Base-by-base conservation (phyloP, 2,888 invertebrate species). In the Celastrina argiolus region DNA sequence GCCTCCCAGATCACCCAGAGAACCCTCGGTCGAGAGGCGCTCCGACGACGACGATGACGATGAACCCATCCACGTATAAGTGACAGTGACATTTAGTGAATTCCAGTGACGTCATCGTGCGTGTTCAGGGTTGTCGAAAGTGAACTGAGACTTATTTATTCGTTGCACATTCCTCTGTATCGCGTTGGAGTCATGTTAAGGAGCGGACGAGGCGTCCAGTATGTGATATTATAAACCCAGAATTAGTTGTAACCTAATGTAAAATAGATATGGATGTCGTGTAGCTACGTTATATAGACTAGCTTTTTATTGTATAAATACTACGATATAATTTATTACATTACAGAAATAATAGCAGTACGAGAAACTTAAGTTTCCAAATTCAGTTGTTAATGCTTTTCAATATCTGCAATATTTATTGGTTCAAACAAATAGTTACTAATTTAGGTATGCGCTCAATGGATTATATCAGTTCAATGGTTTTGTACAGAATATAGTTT, bases 31-130 rank as follows among this genome's bases (percentile, higher is more conserved):
- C 51, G 90, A 90, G 68, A 81, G 87, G 73, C 89, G 85, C 70
- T 81, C 88, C 26, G 91, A 90, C 42, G 90, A 90, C 34, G 93
- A 93, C 65, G 93, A 93, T 65, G 93, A 93, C 70, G 94, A 94
- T 69, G 93, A 94, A 77, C 90, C 93, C 34, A 94, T 94, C 76
- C 93, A 94, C 76, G 94, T 94, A 74, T 94, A 88, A 85, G 59
- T 61, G 61, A 36, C 36, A 22, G 61, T 61, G 61, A 59, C 34
- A 39, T 16, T 59, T 61, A 39, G 61, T 61, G 61, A 36, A 61
- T 36, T 69, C 61, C 65, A 64, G 70, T 71, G 70, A 70, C 69
- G 68, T 69, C 69, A 67, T 26, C 28, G 10, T 58, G 10, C 34
- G 36, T 34, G 39, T 61, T 61, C 61, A 61, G 61, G 61, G 36